Conservation (phyloP, 2,113 vertebrate genomes). For the Chaenocephalus aceratus region DNA sequence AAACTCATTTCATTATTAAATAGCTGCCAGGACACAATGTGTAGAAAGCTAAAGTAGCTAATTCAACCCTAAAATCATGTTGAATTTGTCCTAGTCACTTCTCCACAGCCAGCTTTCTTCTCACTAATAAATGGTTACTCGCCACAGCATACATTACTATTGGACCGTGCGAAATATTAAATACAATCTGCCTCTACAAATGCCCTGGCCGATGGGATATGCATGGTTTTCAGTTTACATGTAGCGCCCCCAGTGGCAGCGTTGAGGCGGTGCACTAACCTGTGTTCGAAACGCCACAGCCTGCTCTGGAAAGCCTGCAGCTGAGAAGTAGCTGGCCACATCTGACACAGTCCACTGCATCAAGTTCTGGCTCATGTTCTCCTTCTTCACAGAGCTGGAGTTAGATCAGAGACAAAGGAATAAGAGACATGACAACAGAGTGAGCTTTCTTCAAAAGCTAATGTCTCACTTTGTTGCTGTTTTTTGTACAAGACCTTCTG, state of each 20-base stretch:
- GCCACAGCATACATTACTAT: neutral
- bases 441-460: neutral
- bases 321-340: constrained; percentile 90
- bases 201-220: neutral
- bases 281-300: constrained; percentile 90
- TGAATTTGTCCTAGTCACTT: neutral
- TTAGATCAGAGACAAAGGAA: neutral
- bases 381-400: constrained; percentile 83
- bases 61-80: neutral
- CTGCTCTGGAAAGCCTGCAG: constrained; percentile 92
- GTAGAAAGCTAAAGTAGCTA: neutral
- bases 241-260: constrained; percentile 30
- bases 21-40: neutral
- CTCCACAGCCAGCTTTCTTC: too few species aligned
- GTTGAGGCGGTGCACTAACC: constrained; percentile 73
- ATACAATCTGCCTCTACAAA: neutral
- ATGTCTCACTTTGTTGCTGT: neutral
- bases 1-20: too few species aligned
- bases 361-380: constrained; percentile 85
- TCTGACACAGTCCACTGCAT: constrained; percentile 91
- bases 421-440: neutral
- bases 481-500: neutral
- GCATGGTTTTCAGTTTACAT: neutral
- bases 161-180: neutral
- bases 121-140: neutral